Evolutionary conservation across 1,140 invertebrate genomes (phyloP).

Genomic region (Nasonia vitripennis): DNA sequence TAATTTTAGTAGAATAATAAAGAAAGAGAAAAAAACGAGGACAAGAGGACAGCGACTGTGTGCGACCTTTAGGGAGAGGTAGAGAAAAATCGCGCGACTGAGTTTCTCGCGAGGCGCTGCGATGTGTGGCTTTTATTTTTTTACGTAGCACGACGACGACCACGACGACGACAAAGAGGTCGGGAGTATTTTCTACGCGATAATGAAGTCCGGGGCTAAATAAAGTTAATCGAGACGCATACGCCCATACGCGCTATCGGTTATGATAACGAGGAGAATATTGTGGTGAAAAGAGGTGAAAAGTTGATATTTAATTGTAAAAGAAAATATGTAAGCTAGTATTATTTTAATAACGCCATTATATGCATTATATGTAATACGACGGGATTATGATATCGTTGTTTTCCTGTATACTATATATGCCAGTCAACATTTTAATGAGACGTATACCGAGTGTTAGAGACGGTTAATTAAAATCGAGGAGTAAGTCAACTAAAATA

Average conservation of each 20-base stretch:
- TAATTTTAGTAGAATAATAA: neutral
- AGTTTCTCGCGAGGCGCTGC: neutral
- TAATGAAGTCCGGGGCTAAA: neutral
- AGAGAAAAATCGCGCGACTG: neutral
- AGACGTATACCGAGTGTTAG: neutral
- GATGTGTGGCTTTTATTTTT: conserved; percentile 40
- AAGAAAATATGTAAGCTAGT: neutral
- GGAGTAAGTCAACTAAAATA: neutral
- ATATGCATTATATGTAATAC: neutral
- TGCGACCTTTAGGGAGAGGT: neutral
- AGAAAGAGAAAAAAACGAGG: neutral
- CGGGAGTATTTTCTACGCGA: conserved; percentile 16
- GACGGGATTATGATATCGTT: neutral
- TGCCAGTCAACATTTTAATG: neutral
- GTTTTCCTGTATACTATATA: neutral
- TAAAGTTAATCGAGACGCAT: neutral
- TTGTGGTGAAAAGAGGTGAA: neutral
- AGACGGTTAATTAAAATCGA: neutral
- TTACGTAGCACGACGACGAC: neutral
- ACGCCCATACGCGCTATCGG: too few species aligned
- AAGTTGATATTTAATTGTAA: neutral
- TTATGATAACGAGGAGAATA: conserved; percentile 9
- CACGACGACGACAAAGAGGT: neutral
- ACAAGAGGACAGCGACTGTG: neutral
- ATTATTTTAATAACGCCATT: conserved; percentile 25